These are phyloP conservation scores for Lycophotia porphyrea DNA, from an alignment of 2,888 invertebrate genomes.

Conservation along the genomic window DNA sequence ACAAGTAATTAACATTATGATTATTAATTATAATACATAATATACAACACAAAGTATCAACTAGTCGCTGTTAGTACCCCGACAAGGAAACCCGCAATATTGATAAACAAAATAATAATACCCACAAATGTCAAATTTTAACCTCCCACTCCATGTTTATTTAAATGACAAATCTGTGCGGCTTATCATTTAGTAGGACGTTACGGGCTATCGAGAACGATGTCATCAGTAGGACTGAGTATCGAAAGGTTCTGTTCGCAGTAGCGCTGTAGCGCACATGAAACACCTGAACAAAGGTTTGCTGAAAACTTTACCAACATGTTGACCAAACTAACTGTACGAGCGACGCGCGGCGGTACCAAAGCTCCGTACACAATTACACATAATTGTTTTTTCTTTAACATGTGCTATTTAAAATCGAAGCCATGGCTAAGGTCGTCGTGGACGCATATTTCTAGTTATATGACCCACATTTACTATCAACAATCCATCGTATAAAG, in stretches of 20 bases:
- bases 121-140: slow-evolving; percentile 3
- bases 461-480: slow-evolving; percentile 68
- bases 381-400: slow-evolving; percentile 51
- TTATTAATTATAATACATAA: too few species aligned
- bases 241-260: slow-evolving; percentile 37
- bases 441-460: slow-evolving; percentile 64
- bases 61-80: not conserved
- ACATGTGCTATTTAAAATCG: slow-evolving; percentile 61
- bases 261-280: slow-evolving; percentile 26
- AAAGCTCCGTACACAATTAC: slow-evolving; percentile 31
- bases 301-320: slow-evolving; percentile 44
- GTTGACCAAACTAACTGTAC: slow-evolving; percentile 33
- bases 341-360: slow-evolving; percentile 7
- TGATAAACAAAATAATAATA: slow-evolving; percentile 18
- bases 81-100: not conserved
- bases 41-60: not conserved
- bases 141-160: slow-evolving; percentile 40
- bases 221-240: slow-evolving; percentile 24
- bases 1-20: not conserved
- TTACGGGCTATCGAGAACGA: slow-evolving; percentile 34
- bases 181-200: slow-evolving; percentile 56
- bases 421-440: slow-evolving; percentile 70
- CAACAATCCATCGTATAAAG: slow-evolving; percentile 68
- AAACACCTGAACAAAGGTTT: slow-evolving; percentile 55
- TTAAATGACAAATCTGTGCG: slow-evolving; percentile 37